Percentiles rank a stretch among this genome's conserved stretches.
Conservation (phyloP, 2,113 vertebrate species). For the Periophthalmodon schlosseri region DNA sequence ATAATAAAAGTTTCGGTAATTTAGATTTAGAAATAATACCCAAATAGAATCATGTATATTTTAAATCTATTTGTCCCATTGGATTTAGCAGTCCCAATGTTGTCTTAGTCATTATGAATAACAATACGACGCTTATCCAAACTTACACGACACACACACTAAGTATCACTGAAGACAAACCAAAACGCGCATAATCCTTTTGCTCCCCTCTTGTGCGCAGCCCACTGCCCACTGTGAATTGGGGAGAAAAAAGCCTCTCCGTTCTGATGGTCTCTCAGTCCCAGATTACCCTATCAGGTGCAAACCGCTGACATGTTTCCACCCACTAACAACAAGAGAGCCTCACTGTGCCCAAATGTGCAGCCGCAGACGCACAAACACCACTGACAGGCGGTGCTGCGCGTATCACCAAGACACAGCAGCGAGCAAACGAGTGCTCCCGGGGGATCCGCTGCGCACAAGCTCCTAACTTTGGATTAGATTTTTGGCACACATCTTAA, state of each 20-base stretch:
- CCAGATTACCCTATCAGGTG: conserved; percentile 82
- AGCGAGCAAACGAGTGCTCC: conserved; percentile 31
- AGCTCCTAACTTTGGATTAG: conserved; percentile 39
- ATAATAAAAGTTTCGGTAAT: background rate
- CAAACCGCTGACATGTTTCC: conserved; percentile 84
- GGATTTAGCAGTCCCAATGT: background rate
- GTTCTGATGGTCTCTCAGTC: conserved; percentile 66
- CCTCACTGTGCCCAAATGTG: conserved; percentile 77
- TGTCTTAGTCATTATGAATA: background rate
- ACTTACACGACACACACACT: background rate
- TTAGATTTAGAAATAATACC: background rate
- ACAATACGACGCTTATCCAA: background rate
- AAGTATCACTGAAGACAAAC: background rate
- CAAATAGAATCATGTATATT: background rate
- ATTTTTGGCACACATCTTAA: conserved; percentile 29
- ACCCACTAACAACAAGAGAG: conserved; percentile 81
- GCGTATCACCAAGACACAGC: conserved; percentile 54
- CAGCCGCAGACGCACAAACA: conserved; percentile 72
- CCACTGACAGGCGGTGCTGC: conserved; percentile 71
- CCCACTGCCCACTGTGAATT: conserved; percentile 41
- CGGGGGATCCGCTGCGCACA: conserved; percentile 44
- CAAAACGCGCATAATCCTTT: conserved; percentile 7
- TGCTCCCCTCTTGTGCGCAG: conserved; percentile 25
- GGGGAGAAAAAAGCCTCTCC: conserved; percentile 36
- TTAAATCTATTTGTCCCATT: background rate